Evolutionary conservation across 1,140 invertebrate species (phyloP), one percentile per base, ranked within the genome.

Genomic region (Lucilia cuprina): DNA sequence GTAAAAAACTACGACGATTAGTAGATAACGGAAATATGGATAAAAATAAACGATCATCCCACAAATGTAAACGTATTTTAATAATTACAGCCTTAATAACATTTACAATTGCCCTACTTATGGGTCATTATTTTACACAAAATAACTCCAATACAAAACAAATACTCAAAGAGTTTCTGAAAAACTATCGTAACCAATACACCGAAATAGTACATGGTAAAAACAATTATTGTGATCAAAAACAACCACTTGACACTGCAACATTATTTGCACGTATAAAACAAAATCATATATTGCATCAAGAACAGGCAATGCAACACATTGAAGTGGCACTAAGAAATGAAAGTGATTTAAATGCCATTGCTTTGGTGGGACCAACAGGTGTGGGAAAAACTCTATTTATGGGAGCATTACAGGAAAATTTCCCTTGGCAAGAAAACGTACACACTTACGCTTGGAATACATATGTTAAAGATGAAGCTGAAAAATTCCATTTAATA

Each of bases 361-460:
- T 90, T n/a, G 88, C 88, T 0, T 14, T 89, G 4, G 74, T 90
- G 0, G 89, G 89, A 2, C 86, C 89, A 4, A 82, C 85, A 0
- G 89, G 89, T 12, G 89, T 89, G 41, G 89, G 89, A 3, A 90
- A 90, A 35, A 82, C 84, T 0, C 75, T 90, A 7, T 84, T 87
- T 9, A 82, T 83, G 0, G 82, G 83, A n/a, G 78, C 74, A 0
- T 41, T 90, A 1, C n/a, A 70, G 1, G 49, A 86, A 7, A 41
- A 85, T 21, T 90, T 88, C 80, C 89, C 89, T 34, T 90, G 89
- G 89, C 86, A 84, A n/a, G 86, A 87, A 83, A 89, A 90, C 34
- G 86, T 86, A 7, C 87, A 89, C n/a, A 82, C 77, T 13, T 90
- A 90, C 35, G 86, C 87, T 0, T 90, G 89, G 89, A 87, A 84